A percentile compares a stretch with the other conserved stretches of the same genome.
Conservation (phyloP, 2,113 vertebrate species). For the Mustelus asterias region DNA sequence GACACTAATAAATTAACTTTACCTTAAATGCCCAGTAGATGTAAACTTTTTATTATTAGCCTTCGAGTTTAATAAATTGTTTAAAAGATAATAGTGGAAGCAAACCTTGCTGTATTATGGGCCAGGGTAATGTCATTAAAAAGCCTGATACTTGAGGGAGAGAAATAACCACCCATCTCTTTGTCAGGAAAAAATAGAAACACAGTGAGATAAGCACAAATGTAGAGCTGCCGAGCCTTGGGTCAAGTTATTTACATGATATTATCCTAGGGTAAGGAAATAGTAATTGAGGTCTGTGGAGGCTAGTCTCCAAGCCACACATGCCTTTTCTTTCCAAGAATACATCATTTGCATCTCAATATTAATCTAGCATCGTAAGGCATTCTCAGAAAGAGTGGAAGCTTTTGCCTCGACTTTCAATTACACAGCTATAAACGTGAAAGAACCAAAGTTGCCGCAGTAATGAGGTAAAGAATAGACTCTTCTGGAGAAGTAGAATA, state of each 20-base stretch:
- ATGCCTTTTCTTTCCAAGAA: background rate
- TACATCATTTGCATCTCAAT: background rate
- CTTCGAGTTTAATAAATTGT: background rate
- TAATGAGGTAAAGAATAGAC: background rate
- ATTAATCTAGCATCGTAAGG: background rate
- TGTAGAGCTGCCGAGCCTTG: background rate
- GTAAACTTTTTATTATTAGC: background rate
- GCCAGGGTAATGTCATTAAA: background rate
- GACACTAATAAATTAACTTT: too few relatives aligned
- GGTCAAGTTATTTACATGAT: constrained; percentile 9
- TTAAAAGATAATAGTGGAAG: background rate
- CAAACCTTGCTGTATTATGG: background rate
- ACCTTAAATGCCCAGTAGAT: background rate
- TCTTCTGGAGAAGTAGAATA: background rate
- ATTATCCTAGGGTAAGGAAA: background rate
- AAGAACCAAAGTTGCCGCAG: background rate
- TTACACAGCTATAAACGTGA: background rate
- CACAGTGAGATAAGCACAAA: background rate
- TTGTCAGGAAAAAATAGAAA: background rate
- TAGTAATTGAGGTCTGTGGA: background rate
- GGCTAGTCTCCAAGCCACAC: background rate
- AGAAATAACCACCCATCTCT: background rate
- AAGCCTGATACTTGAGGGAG: background rate
- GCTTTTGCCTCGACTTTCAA: background rate
- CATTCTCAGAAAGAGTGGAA: background rate